Base-by-base conservation (phyloP, 2,113 vertebrate species). In the Cranoglanis bouderius region DNA sequence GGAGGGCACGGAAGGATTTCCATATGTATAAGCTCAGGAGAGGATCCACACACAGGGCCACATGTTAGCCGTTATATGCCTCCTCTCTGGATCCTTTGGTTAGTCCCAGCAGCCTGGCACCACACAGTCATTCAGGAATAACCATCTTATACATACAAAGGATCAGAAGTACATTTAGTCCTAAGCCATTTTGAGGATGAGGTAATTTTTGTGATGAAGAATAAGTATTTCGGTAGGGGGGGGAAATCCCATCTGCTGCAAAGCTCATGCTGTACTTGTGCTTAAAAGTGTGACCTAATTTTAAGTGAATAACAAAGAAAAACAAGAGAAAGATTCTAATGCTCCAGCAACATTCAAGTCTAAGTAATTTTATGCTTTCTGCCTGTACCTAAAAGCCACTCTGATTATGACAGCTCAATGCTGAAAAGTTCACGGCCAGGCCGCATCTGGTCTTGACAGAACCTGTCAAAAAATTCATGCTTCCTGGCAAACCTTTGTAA, bases 41-140 rank as follows among this genome's bases (percentile, higher is more conserved):
- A 85, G 43, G 61, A 46, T 83, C 40, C 24, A 26, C 72, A 67
- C 13, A 35, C 65, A 87, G 29, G 18, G 57, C 89, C 89, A 91
- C 82, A 92, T 92, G 91, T 82, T 87, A 86, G 57, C 63, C 12
- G 67, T 91, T 91, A 89, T 74, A 65, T 57, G n/a, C 86, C 89
- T 49, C 72, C 65, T 74, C 80, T 87, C n/a, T 81, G 75, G 72
- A 80, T 67, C 77, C 51, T 70, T 53, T 70, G 84, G 70, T 87
- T 82, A 24, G 57, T 6, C n/a, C 40, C 21, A 57, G 59, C 67
- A 88, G 55, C 40, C 38, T 38, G 21, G 74, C 70, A 61, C 87
- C 82, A 51, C 65, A 55, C 35, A 19, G 26, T 59, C 67, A 32
- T 51, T 74, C 35, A 75, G n/a, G 6, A 53, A 32, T 35, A 19